Evolutionary conservation across 2,797 vertebrate genomes (phyloP).

Genomic region (Amphiprion clarkii): DNA sequence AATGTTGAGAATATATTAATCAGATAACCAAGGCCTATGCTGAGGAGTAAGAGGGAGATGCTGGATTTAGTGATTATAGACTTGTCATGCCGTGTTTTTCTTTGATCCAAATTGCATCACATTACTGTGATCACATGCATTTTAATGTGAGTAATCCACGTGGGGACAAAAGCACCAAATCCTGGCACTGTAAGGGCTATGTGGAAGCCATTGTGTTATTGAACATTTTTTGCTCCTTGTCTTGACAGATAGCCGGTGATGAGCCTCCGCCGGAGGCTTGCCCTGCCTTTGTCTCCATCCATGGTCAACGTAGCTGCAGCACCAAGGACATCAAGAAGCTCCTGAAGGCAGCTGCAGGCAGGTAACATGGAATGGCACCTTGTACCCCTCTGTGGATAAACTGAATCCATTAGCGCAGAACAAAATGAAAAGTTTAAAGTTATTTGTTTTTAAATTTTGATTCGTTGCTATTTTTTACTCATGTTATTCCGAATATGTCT

Average conservation of each 20-base stretch:
- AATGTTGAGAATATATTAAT: conserved; percentile 33
- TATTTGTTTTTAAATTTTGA: neutral
- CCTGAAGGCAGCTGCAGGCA: conserved; percentile 91
- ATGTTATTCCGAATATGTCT: neutral
- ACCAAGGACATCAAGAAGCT: conserved; percentile 95
- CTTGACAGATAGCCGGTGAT: conserved; percentile 92
- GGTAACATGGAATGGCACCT: conserved; percentile 79
- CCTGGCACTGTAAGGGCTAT: neutral
- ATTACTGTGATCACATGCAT: conserved; percentile 4
- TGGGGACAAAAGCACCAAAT: neutral
- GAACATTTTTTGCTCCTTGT: conserved; percentile 33
- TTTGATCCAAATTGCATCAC: neutral
- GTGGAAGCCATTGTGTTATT: neutral
- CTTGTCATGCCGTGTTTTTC: neutral
- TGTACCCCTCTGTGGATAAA: conserved; percentile 23
- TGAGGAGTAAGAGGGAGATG: neutral
- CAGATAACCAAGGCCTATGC: neutral
- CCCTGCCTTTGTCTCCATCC: conserved; percentile 92
- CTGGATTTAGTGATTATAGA: conserved; percentile 2
- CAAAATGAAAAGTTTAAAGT: neutral
- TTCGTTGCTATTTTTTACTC: neutral
- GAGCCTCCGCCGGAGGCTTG: conserved; percentile 93
- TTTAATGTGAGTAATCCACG: neutral
- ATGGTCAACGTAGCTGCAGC: conserved; percentile 92
- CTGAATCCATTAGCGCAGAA: neutral